Evolutionary conservation across 1,140 invertebrate genomes (phyloP).

Genomic region (Megalonaias nervosa): DNA sequence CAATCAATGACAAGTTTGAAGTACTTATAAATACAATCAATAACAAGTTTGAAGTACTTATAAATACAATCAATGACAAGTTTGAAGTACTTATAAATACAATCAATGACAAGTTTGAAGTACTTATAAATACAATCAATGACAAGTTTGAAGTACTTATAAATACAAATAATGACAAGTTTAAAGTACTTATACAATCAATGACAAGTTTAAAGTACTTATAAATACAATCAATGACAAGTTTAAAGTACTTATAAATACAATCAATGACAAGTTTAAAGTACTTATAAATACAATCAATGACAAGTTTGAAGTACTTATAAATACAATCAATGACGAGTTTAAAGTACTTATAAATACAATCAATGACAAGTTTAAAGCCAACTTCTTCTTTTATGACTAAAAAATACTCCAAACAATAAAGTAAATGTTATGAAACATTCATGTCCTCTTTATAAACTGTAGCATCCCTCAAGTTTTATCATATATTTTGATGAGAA

Average conservation of each 20-base stretch:
- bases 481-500: no score
- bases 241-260: slow-evolving; percentile 2
- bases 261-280: no score
- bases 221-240: slow-evolving; percentile 7
- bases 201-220: no score
- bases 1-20: background rate
- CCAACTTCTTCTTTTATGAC: no score
- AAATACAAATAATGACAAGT: slow-evolving; percentile 11
- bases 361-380: background rate
- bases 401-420: no score
- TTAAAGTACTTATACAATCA: no score
- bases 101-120: no score
- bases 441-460: no score
- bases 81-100: slow-evolving; percentile 1
- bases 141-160: background rate
- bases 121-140: slow-evolving; percentile 6
- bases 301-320: no score
- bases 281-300: slow-evolving; percentile 6
- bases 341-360: slow-evolving; percentile 1
- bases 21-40: slow-evolving; percentile 4
- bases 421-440: no score
- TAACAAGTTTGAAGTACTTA: no score
- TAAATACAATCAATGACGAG: slow-evolving; percentile 10
- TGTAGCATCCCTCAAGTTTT: no score
- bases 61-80: slow-evolving; percentile 10